Conservation (phyloP, 1,140 invertebrate species). For the Drosophila yakuba region DNA sequence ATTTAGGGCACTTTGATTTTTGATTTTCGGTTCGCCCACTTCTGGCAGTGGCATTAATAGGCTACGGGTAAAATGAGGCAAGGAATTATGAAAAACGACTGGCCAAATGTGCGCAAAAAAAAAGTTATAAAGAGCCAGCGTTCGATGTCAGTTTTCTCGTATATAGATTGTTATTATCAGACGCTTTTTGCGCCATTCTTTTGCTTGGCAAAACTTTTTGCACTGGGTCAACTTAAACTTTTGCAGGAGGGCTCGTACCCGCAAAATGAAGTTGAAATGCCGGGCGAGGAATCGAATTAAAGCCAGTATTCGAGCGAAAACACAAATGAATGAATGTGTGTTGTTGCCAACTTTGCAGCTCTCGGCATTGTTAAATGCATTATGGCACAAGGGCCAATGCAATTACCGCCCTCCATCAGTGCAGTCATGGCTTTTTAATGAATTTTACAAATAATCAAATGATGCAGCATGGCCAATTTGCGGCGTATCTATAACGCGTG, state of each 20-base stretch:
- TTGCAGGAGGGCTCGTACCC: not conserved
- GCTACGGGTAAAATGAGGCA: conserved; percentile 38
- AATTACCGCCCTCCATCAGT: conserved; percentile 46
- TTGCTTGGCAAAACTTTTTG: conserved; percentile 30
- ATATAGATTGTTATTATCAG: conserved; percentile 56
- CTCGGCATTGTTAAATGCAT: conserved; percentile 36
- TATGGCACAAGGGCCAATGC: conserved; percentile 28
- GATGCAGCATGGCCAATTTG: conserved; percentile 51
- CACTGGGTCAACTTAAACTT: conserved; percentile 33
- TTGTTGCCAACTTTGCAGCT: conserved; percentile 2
- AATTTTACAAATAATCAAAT: conserved; percentile 70
- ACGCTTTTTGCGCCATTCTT: conserved; percentile 8
- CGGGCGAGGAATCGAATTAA: conserved; percentile 35
- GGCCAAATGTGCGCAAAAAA: conserved; percentile 61
- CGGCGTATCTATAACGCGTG: conserved; percentile 37
- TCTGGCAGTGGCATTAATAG: conserved; percentile 54
- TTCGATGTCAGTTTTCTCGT: conserved; percentile 48
- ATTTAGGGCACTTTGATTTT: conserved; percentile 62
- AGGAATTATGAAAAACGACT: conserved; percentile 66
- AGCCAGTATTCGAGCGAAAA: conserved; percentile 13
- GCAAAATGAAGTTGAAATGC: conserved; percentile 25
- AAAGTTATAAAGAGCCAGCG: conserved; percentile 48
- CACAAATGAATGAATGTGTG: not conserved
- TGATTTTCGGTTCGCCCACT: conserved; percentile 35
- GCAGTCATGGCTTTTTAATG: conserved; percentile 41